These are phyloP conservation scores for Myotis myotis DNA, from an alignment of 2,797 vertebrate species.

Conservation along the genomic window DNA sequence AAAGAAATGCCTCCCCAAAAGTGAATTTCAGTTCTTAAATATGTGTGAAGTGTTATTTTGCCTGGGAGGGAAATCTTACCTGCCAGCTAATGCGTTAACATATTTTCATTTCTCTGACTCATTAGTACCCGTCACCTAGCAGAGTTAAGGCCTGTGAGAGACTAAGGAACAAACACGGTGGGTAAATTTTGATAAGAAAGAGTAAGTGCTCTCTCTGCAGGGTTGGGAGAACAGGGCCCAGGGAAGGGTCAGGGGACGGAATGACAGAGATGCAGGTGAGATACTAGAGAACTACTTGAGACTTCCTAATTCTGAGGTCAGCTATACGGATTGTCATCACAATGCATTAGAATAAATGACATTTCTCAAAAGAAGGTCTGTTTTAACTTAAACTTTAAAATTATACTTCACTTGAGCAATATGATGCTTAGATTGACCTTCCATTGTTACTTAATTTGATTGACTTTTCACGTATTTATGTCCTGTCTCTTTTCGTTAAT, in stretches of 20 bases:
- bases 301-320: neutral
- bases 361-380: neutral
- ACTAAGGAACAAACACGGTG: neutral
- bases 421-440: neutral
- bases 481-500: slow-evolving; percentile 6
- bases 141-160: neutral
- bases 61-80: slow-evolving; percentile 17
- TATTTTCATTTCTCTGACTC: slow-evolving; percentile 53
- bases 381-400: slow-evolving; percentile 52
- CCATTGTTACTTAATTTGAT: slow-evolving; percentile 37
- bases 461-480: slow-evolving; percentile 42
- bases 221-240: neutral
- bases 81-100: neutral
- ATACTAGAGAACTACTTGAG: neutral
- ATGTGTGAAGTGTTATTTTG: neutral
- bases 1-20: neutral
- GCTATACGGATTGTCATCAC: neutral
- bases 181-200: neutral
- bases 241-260: neutral
- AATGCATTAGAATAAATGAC: neutral
- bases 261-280: neutral
- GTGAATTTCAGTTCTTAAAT: slow-evolving; percentile 19
- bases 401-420: neutral
- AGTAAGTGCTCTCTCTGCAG: neutral
- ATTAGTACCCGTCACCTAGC: slow-evolving; percentile 17